phyloP scores from a whole-genome alignment of 2,888 invertebrate genomes.

The Heliconius charithonia region DNA sequence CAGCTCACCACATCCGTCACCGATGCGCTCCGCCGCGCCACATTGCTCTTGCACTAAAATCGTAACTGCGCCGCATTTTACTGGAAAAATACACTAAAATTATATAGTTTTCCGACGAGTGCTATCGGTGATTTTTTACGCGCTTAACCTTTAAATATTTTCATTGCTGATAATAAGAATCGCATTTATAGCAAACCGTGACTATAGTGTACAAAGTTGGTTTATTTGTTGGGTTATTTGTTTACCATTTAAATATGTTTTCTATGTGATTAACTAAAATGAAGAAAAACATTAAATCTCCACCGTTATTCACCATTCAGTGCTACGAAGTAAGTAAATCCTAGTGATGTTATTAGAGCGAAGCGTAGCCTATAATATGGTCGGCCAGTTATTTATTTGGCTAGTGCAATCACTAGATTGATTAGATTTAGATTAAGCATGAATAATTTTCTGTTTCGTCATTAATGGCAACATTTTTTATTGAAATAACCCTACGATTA shows the following conservation, averaged over 20 bases:
- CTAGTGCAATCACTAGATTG: constrained; percentile 9
- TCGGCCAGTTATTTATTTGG: constrained; percentile 22
- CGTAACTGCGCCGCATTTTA: constrained; percentile 3
- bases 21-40: constrained; percentile 47
- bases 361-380: constrained; percentile 27
- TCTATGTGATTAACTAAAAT: constrained; percentile 52
- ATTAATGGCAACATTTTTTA: neutral
- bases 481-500: neutral
- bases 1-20: constrained; percentile 49
- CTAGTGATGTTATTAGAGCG: constrained; percentile 37
- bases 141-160: constrained; percentile 55
- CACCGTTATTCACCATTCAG: constrained; percentile 83
- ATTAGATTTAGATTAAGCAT: constrained; percentile 13
- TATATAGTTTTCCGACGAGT: neutral
- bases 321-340: constrained; percentile 84
- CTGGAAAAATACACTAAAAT: constrained; percentile 6
- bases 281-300: constrained; percentile 71
- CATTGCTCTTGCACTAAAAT: constrained; percentile 40
- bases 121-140: constrained; percentile 70
- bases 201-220: constrained; percentile 39
- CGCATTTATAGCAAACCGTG: neutral
- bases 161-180: neutral
- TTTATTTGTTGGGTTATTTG: constrained; percentile 37
- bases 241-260: constrained; percentile 31
- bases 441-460: neutral